Evolutionary conservation across 37 sponge, comb jelly and placozoan genomes (phyloP).

Genomic region (Agelas oroides): DNA sequence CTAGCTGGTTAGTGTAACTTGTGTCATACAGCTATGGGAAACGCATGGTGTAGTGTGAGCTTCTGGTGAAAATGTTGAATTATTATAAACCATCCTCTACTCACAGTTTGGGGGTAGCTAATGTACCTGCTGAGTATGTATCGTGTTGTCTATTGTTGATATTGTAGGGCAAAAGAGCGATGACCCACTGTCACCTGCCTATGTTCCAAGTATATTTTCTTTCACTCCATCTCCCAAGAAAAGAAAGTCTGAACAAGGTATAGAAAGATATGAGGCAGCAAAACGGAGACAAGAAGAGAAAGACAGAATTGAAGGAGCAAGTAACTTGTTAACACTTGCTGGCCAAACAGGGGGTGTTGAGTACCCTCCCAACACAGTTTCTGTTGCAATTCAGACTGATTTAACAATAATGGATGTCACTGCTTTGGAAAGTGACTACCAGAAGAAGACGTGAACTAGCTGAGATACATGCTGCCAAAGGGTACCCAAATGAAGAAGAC

Average conservation of each 20-base stretch:
- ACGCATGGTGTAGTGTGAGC: too few species aligned
- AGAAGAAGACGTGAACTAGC: slow-evolving; percentile 12
- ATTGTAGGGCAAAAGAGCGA: slow-evolving; percentile 36
- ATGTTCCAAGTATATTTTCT: slow-evolving; percentile 34
- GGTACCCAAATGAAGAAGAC: slow-evolving; percentile 23
- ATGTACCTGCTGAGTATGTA: too few species aligned
- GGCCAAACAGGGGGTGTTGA: background rate
- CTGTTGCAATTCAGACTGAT: slow-evolving; percentile 49
- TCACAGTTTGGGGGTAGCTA: too few species aligned
- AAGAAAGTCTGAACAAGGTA: background rate
- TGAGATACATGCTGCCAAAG: slow-evolving; percentile 17
- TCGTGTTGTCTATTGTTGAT: background rate
- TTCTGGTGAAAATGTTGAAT: too few species aligned
- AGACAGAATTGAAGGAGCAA: background rate
- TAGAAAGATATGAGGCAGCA: slow-evolving; percentile 3
- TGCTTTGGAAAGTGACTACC: slow-evolving; percentile 36
- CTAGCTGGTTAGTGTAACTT: background rate
- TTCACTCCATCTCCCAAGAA: slow-evolving; percentile 20
- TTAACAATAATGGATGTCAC: slow-evolving; percentile 3
- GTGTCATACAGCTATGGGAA: too few species aligned
- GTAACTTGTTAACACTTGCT: background rate
- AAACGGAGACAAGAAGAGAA: slow-evolving; percentile 16
- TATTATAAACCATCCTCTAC: background rate
- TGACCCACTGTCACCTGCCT: slow-evolving; percentile 53
- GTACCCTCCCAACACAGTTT: background rate